These are phyloP conservation scores for Neoaliturus tenellus DNA, from an alignment of 2,888 invertebrate genomes.

Conservation along the genomic window DNA sequence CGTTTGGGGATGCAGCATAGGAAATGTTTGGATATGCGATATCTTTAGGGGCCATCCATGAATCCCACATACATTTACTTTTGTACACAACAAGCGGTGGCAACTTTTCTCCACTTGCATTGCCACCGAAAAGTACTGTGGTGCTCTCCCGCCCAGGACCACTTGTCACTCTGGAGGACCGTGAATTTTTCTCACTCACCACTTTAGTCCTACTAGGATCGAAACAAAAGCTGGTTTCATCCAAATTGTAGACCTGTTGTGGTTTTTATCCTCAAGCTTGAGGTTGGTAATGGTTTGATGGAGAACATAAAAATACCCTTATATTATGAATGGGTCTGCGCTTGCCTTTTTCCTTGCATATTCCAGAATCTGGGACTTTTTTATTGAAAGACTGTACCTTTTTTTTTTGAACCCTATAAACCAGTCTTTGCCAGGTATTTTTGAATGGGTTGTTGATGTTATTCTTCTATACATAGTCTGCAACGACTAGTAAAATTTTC, in stretches of 20 bases:
- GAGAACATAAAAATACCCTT: conserved; percentile 5
- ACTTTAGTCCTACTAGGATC: conserved; percentile 26
- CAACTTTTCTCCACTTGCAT: not conserved
- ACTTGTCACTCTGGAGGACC: not conserved
- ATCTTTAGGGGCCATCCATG: not conserved
- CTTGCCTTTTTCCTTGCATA: conserved; percentile 9
- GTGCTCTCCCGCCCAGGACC: not conserved
- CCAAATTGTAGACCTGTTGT: not conserved
- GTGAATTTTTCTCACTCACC: not conserved
- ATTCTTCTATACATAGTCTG: conserved; percentile 66
- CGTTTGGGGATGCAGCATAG: not conserved
- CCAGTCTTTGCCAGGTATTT: conserved; percentile 69
- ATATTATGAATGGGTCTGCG: not conserved
- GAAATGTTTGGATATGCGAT: not conserved
- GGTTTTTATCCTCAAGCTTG: not conserved
- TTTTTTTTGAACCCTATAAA: conserved; percentile 67
- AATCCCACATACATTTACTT: not conserved
- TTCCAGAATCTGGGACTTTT: conserved; percentile 69
- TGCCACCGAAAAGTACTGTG: not conserved
- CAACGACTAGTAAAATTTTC: conserved; percentile 68
- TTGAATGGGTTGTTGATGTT: conserved; percentile 67
- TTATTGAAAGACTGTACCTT: conserved; percentile 68
- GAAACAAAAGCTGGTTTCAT: not conserved
- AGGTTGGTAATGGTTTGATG: not conserved
- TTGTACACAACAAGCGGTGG: not conserved